A percentile compares a stretch with the other conserved stretches of the same genome.
Evolutionary conservation across 2,113 vertebrate genomes (phyloP).

Genomic region (Anolis sagrei): DNA sequence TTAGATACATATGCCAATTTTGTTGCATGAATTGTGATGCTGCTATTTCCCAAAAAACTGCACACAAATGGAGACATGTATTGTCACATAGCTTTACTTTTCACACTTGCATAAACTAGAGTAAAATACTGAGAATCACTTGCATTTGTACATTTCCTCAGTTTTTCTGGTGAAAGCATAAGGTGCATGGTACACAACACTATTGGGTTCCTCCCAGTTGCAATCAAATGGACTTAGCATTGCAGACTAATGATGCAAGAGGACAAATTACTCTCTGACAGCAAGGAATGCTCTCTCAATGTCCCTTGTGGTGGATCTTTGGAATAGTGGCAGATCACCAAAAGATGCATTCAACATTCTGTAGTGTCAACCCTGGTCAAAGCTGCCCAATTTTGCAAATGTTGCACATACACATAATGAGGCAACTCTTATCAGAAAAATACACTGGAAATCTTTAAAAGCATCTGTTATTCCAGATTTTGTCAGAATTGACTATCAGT

Average conservation of each 20-base stretch:
- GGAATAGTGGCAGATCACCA: not conserved
- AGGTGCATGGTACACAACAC: not conserved
- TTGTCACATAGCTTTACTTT: not conserved
- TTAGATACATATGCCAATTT: too few species aligned
- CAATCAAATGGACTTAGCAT: not conserved
- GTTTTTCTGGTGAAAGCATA: not conserved
- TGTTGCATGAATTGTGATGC: too few species aligned
- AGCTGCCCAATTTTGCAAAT: too few species aligned
- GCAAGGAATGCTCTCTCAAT: not conserved
- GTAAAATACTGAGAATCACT: not conserved
- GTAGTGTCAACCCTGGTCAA: too few species aligned
- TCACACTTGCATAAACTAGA: not conserved
- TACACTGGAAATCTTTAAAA: too few species aligned
- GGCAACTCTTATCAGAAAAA: too few species aligned
- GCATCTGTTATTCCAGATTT: too few species aligned
- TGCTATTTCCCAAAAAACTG: too few species aligned
- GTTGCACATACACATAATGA: too few species aligned
- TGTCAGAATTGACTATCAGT: too few species aligned
- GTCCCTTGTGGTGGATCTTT: not conserved
- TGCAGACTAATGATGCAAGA: not conserved
- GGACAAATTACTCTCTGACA: not conserved
- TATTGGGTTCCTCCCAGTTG: not conserved
- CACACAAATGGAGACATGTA: too few species aligned
- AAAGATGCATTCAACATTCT: too few species aligned
- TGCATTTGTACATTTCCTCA: not conserved